phyloP scores from a whole-genome alignment of 2,797 vertebrate genomes.

The Fistularia commersonii region DNA sequence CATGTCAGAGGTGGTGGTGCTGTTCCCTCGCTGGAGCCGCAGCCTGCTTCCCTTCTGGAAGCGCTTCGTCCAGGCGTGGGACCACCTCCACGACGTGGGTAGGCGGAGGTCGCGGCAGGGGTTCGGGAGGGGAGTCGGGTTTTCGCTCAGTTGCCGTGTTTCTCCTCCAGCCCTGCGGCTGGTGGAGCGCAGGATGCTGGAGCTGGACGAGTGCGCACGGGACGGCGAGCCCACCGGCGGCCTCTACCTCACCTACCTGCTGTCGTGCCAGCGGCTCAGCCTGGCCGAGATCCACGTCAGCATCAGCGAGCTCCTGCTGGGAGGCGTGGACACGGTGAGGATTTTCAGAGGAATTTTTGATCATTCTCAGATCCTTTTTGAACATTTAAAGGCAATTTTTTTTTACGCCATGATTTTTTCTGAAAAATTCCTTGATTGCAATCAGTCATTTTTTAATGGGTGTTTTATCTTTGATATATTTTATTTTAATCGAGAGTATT shows the following conservation, averaged over 20 bases:
- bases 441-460: too few species aligned
- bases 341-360: background rate
- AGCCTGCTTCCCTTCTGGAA: constrained; percentile 69
- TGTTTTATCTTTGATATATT: too few species aligned
- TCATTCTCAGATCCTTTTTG: background rate
- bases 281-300: constrained; percentile 65
- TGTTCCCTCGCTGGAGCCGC: constrained; percentile 73
- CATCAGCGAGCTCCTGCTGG: constrained; percentile 74
- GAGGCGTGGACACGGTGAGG: constrained; percentile 77
- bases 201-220: constrained; percentile 44
- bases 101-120: constrained; percentile 7
- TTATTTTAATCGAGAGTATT: too few species aligned
- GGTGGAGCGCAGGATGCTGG: constrained; percentile 56
- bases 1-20: constrained; percentile 57
- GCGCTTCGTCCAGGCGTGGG: constrained; percentile 77
- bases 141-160: background rate
- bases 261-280: constrained; percentile 59
- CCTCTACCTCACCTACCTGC: constrained; percentile 72
- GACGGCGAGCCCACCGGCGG: constrained; percentile 47
- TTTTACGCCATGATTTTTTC: too few species aligned
- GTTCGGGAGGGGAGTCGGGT: fast-evolving
- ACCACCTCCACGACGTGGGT: constrained; percentile 72
- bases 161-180: constrained; percentile 52
- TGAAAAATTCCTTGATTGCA: too few species aligned
- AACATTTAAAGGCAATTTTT: too few species aligned